Evolutionary conservation across 2,888 invertebrate genomes (phyloP), one percentile per base, ranked within the genome.

Genomic region (Ischnus inquisitorius): DNA sequence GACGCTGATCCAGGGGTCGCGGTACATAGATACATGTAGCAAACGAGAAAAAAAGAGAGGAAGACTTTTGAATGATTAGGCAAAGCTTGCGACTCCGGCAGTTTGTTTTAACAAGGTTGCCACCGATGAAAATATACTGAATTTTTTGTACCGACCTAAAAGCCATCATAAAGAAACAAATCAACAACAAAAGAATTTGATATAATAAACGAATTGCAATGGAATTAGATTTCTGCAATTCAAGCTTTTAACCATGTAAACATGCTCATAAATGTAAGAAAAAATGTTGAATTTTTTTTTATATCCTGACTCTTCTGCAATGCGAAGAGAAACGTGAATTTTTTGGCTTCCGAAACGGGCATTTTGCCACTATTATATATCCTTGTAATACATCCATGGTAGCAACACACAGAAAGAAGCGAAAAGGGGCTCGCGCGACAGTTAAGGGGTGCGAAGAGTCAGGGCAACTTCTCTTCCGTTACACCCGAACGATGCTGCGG

Each of bases 41-140:
- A 25, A 43, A 57, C 39, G 22, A 54, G 34, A 41, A 25, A 57
- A 34, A 25, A 10, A 60, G 51, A 34, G 16, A 71, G 34, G 48
- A 43, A 22, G n/a, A 2, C 28, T 51, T 48, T 12, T 51, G 22
- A 19, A 41, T 82, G 84, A 78, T 74, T 76, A 82, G 54, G 82
- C 57, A 71, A 57, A 48, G 72, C 12, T 12, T 46, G 77, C 68
- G 74, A 79, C 71, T 65, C 71, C 54, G 83, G 85, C 86, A 84
- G 86, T 89, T 88, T 86, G 77, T 81, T 83, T 89, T 88, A 90
- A 90, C 90, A 90, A 88, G 89, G 80, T 14, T 10, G n/a, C 12
- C 8, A 64, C 16, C 1, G 34, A 34, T 34, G 5, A 34, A 34
- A 34, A 34, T 34, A 5, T 34, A 3, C 34, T 0, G 5, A 34